Base-by-base conservation (phyloP, 2,797 vertebrate genomes). In the Sebastes wilsoni region DNA sequence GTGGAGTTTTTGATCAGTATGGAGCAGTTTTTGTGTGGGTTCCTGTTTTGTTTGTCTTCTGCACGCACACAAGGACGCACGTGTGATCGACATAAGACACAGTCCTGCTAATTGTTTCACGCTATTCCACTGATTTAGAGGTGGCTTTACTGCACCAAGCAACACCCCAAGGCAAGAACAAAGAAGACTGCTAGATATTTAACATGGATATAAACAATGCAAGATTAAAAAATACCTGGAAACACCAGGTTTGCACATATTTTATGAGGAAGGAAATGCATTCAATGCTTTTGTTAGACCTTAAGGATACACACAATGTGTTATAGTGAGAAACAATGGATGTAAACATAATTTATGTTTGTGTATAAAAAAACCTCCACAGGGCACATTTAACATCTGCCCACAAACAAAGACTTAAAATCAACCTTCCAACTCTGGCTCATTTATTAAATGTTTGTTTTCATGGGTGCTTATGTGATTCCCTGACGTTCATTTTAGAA, bases 391-490 rank as follows among this genome's bases (percentile, higher is more conserved):
- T 32, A 23, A 67, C 42, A 66, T 30, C 46, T 46, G 20, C 59
- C 54, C 36, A 59, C 16, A 58, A 25, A 52, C 16, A 27, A 46
- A 22, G 1, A 55, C 59, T 58, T 13, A 13, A 30, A 56, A 72
- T 64, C 8, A 56, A 8, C 10, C 7, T 34, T 65, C 16, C 38
- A 55, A 25, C 25, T 58, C 16, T 58, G 18, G 54, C 52, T 56
- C 10, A 36, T 22, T 25, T 38, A n/a, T 66, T 42, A 62, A 25
- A 10, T 30, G 12, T 36, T 34, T 38, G n/a, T 70, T 72, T 36
- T 77, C 8, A 77, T 30, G 27, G 55, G 54, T 72, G 52, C 18
- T 72, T 22, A 38, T 61, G 23, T 11, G 30, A 25, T 64, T 66
- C 28, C 12, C 13, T 77, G n/a, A 38, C 54, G 34, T 22, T 75